Evolutionary conservation across 2,113 vertebrate species (phyloP), one percentile per base, ranked within the genome.

Genomic region (Hippoglossus stenolepis): DNA sequence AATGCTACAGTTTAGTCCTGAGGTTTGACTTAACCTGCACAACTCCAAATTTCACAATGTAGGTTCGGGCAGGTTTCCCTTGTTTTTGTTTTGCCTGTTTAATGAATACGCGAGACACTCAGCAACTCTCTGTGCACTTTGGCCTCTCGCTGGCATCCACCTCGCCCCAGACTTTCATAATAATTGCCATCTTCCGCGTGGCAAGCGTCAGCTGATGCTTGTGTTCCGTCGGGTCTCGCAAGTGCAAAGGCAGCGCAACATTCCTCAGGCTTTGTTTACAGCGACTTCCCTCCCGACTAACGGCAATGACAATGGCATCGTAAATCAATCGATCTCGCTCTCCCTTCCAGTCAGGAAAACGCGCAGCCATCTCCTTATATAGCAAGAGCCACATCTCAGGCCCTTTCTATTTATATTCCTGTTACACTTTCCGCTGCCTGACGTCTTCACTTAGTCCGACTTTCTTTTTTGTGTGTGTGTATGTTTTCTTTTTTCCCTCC

Each of bases 341-440:
- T 69, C 28, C 49, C 47, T 49, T 66, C 65, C 31, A 45, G 69
- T 77, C 12, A 51, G 21, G 31, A 89, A 80, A 80, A 75, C 65
- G 56, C 79, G 24, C 84, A 80, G 83, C 84, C 85, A 88, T 93
- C 82, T 88, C 93, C 93, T 89, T 94, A 94, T 95, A 95, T 94
- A 94, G 94, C 87, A 83, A 82, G 75, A 91, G 71, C 72, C 76
- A 65, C 72, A 85, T 88, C 88, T 87, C 77, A 77, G 77, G 76
- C 69, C 75, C 80, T 86, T 91, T 88, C 93, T 95, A 94, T 94
- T 94, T 94, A 92, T 93, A 93, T 87, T 90, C 89, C 57, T 21
- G 58, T 70, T 90, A 79, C 20, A 26, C 79, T 85, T 18, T 84
- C 75, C 76, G 81, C 65, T 73, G 83, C 56, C 80, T 90, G 89